Conservation (phyloP, 2,113 vertebrate genomes). For the Sialia sialis region DNA sequence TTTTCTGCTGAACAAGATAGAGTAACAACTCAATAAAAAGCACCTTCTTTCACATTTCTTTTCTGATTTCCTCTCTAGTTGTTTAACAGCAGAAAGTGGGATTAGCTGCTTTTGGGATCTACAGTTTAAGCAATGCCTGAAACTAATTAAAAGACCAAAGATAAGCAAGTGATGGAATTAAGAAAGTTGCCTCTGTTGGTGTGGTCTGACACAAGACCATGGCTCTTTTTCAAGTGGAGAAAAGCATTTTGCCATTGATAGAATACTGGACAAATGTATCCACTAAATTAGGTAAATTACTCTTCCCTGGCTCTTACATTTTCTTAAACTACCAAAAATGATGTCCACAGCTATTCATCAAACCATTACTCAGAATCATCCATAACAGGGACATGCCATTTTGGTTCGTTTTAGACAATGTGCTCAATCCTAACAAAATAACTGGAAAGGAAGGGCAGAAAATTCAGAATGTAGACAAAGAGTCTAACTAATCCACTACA, state of each 20-base stretch:
- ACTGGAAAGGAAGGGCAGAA: conserved; percentile 68
- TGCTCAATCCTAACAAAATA: conserved; percentile 70
- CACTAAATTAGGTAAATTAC: conserved; percentile 73
- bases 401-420: conserved; percentile 67
- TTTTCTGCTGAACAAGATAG: conserved; percentile 70
- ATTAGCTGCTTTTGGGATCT: conserved; percentile 60
- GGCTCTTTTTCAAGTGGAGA: conserved; percentile 68
- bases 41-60: conserved; percentile 46
- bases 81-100: conserved; percentile 65
- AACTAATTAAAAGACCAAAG: conserved; percentile 76
- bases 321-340: conserved; percentile 62
- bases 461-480: conserved; percentile 49
- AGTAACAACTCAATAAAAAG: conserved; percentile 70
- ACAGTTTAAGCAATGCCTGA: conserved; percentile 40
- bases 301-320: conserved; percentile 66
- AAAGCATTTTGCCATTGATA: conserved; percentile 73
- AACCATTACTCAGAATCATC: conserved; percentile 41
- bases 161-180: conserved; percentile 58
- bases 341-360: conserved; percentile 69
- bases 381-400: conserved; percentile 61
- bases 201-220: conserved; percentile 29
- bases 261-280: conserved; percentile 72
- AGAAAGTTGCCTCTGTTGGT: conserved; percentile 45
- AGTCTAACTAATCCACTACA: conserved; percentile 51
- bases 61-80: conserved; percentile 66